Evolutionary conservation across 2,797 vertebrate species (phyloP).

Genomic region (Poeciliopsis gracilis): DNA sequence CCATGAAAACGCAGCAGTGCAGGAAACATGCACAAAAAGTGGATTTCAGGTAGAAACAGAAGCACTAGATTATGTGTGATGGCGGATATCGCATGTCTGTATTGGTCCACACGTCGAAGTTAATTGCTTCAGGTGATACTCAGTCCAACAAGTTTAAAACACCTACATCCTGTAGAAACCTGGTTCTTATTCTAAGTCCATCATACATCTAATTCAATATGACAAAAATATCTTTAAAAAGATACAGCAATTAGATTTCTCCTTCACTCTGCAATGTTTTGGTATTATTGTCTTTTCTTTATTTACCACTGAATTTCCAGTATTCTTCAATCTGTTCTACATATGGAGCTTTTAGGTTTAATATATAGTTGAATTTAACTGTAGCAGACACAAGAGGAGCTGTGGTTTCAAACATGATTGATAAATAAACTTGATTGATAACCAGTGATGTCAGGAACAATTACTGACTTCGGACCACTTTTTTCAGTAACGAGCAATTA

Average conservation of each 20-base stretch:
- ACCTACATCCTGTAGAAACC: constrained; percentile 20
- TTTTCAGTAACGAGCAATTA: too few relatives aligned
- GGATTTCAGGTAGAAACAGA: constrained; percentile 37
- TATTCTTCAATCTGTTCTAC: constrained; percentile 3
- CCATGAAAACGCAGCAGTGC: constrained; percentile 2
- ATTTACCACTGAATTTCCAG: constrained; percentile 7
- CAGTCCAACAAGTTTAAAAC: constrained; percentile 42
- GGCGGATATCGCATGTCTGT: constrained; percentile 53
- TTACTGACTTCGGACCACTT: too few relatives aligned
- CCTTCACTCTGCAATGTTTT: constrained; percentile 28
- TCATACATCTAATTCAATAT: constrained; percentile 24
- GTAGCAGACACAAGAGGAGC: not conserved
- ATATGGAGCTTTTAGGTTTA: not conserved
- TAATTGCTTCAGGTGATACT: constrained; percentile 44
- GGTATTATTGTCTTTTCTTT: constrained; percentile 9
- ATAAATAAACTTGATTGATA: too few relatives aligned
- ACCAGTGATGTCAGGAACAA: too few relatives aligned
- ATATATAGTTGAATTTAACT: not conserved
- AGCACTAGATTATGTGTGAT: constrained; percentile 23
- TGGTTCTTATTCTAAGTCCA: constrained; percentile 28
- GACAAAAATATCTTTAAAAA: constrained; percentile 2
- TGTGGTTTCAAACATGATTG: too few relatives aligned
- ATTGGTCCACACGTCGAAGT: constrained; percentile 41
- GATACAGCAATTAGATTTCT: constrained; percentile 15
- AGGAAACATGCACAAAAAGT: constrained; percentile 16